Evolutionary conservation across 2,888 invertebrate species (phyloP).

Genomic region (Sminthurinus aureus): DNA sequence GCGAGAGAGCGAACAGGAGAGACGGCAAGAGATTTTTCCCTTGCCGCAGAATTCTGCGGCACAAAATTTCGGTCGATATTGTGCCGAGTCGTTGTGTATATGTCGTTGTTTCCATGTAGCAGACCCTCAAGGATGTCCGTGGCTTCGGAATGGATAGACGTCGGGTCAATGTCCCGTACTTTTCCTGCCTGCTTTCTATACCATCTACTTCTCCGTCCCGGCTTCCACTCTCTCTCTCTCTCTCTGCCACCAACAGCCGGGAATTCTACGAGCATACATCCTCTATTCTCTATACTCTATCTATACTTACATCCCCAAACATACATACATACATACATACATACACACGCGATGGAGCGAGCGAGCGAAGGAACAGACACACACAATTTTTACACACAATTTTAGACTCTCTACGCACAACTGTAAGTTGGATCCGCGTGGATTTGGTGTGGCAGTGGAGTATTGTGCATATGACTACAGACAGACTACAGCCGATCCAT

Average conservation of each 20-base stretch:
- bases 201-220: constrained; percentile 22
- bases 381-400: background rate
- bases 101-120: no score
- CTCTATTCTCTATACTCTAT: background rate
- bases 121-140: no score
- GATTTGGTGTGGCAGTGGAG: no score
- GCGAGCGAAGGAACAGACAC: no score
- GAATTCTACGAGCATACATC: background rate
- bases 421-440: background rate
- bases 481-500: background rate
- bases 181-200: constrained; percentile 24
- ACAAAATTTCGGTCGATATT: constrained; percentile 47
- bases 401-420: background rate
- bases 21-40: background rate
- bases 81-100: constrained; percentile 32
- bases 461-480: no score
- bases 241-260: background rate
- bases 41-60: constrained; percentile 25
- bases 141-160: constrained; percentile 43
- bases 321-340: background rate
- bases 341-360: background rate
- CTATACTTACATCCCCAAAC: constrained; percentile 9
- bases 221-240: constrained; percentile 31
- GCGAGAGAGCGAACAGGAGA: background rate
- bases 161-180: constrained; percentile 49